A percentile compares a stretch with the other conserved stretches of the same genome.
These are phyloP conservation scores for Malurus cyaneus DNA, from an alignment of 2,113 vertebrate species.

Conservation along the genomic window DNA sequence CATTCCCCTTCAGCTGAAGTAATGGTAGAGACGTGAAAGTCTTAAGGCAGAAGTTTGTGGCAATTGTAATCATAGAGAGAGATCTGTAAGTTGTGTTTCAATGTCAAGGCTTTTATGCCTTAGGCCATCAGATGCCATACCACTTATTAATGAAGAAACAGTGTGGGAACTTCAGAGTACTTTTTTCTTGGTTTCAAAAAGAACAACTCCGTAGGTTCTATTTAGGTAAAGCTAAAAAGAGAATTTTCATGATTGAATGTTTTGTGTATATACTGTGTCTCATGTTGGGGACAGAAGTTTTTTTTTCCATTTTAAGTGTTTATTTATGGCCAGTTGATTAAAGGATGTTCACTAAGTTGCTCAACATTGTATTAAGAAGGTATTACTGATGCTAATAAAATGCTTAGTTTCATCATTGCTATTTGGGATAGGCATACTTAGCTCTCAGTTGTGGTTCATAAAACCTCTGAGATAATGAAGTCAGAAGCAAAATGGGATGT, in stretches of 20 bases:
- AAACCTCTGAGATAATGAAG: conserved; percentile 11
- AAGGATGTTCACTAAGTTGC: conserved; percentile 41
- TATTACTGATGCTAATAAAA: conserved; percentile 61
- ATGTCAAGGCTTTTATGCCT: conserved; percentile 1
- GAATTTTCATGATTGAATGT: neutral
- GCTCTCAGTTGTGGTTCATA: neutral
- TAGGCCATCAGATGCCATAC: neutral
- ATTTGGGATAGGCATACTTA: neutral
- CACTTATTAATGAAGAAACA: conserved; percentile 7
- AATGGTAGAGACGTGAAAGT: neutral
- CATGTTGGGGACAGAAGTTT: neutral
- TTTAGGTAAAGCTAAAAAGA: neutral
- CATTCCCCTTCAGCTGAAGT: neutral
- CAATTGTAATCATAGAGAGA: neutral
- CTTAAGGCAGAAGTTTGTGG: neutral
- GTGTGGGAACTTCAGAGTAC: neutral
- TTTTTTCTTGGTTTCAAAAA: neutral
- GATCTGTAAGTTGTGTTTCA: conserved; percentile 10
- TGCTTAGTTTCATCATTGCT: neutral
- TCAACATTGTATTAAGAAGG: conserved; percentile 54
- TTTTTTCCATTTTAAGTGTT: neutral
- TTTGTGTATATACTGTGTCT: neutral
- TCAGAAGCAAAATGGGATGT: neutral
- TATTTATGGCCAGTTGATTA: conserved; percentile 20
- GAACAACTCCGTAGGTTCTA: neutral